Evolutionary conservation across 2,113 vertebrate species (phyloP).

Genomic region (Pomatostomus ruficeps): DNA sequence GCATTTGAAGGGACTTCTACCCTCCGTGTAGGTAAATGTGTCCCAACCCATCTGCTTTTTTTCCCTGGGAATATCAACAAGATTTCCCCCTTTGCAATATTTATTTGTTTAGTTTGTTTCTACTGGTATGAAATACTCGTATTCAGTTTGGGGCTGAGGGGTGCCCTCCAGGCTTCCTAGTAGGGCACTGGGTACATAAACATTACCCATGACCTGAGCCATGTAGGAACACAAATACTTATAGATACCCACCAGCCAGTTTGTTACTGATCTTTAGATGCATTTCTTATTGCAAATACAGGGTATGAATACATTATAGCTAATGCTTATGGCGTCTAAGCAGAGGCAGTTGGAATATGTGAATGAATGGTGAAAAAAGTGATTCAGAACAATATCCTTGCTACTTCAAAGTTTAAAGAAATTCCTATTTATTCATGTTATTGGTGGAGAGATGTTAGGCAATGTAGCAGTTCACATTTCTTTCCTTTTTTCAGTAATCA

Average conservation of each 20-base stretch:
- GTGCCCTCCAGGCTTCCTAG: neutral
- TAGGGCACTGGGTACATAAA: neutral
- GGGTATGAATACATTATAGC: neutral
- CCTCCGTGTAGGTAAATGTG: neutral
- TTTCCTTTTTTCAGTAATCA: neutral
- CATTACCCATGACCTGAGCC: neutral
- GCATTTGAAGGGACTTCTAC: neutral
- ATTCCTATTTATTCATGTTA: neutral
- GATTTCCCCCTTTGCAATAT: fast-evolving
- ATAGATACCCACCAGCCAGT: neutral
- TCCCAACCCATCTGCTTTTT: neutral
- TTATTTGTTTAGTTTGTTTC: neutral
- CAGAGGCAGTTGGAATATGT: neutral
- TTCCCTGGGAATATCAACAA: neutral
- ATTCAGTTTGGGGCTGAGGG: neutral
- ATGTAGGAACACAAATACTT: fast-evolving
- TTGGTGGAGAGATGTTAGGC: neutral
- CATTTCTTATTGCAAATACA: neutral
- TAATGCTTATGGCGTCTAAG: neutral
- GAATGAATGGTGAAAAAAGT: neutral
- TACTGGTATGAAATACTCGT: neutral
- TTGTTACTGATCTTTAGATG: neutral
- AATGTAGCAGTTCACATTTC: neutral
- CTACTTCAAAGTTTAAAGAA: neutral
- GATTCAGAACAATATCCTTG: neutral